Conservation (phyloP, 37 sponge, comb jelly and placozoan species). For the Spongilla lacustris region DNA sequence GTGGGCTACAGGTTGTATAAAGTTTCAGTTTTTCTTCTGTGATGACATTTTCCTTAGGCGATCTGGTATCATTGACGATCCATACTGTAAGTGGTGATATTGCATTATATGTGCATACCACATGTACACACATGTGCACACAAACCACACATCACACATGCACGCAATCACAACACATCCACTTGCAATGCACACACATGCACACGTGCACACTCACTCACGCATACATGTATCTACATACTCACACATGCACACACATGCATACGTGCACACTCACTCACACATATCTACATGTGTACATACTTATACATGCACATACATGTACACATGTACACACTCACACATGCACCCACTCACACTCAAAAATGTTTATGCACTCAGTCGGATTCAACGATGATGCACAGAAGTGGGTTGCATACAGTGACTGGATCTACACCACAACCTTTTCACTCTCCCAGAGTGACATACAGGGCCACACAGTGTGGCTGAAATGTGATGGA, state of each 20-base stretch:
- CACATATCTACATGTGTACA: too few relatives aligned
- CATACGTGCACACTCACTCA: neutral
- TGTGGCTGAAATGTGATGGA: slow-evolving; percentile 78
- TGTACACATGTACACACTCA: neutral
- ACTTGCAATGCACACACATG: too few relatives aligned
- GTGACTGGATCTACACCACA: slow-evolving; percentile 64
- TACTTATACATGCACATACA: too few relatives aligned
- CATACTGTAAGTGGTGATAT: slow-evolving; percentile 71
- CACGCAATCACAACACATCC: too few relatives aligned
- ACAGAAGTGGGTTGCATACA: slow-evolving; percentile 72
- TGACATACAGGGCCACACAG: neutral
- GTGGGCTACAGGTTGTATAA: too few relatives aligned
- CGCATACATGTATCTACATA: too few relatives aligned
- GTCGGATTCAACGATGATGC: slow-evolving; percentile 75
- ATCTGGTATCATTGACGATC: slow-evolving; percentile 71
- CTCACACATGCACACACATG: neutral
- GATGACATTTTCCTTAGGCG: slow-evolving; percentile 47
- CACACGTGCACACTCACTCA: too few relatives aligned
- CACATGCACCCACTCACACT: neutral
- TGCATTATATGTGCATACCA: neutral
- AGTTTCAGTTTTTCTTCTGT: too few relatives aligned
- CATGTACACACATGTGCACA: neutral
- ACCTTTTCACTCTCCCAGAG: slow-evolving; percentile 18
- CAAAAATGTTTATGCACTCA: neutral
- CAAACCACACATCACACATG: too few relatives aligned